Base-by-base conservation (phyloP, 2,888 invertebrate genomes). In the Shargacucullia verbasci region DNA sequence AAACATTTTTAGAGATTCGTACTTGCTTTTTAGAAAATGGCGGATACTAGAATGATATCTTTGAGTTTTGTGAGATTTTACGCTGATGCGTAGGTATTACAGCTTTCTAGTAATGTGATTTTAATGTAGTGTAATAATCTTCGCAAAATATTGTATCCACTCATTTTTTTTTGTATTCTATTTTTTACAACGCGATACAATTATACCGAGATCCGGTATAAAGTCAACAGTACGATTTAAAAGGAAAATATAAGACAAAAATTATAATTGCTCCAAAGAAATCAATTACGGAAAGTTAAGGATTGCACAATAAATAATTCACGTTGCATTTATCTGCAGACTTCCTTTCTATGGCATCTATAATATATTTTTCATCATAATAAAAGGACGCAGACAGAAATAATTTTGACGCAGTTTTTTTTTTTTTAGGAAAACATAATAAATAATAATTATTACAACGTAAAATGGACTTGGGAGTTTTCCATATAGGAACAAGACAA, bases 1-100 rank as follows among this genome's bases (percentile, higher is more conserved):
- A 57, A 57, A 29, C 29, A 29, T 9, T 29, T 20, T 49, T 50
- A 62, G 35, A 55, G 33, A n/a, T 20, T 27, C 37, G 44, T 59
- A 58, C 38, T 50, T 41, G 41, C 37, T 20, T 39, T 11, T 1
- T 13, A 46, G 5, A 52, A 64, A n/a, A 45, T 58, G 48, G 50
- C 52, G 45, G 40, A 52, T 46, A 9, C 43, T 29, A n/a, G 9
- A 7, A 48, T 13, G 11, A 27, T 29, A 13, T 20, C 20, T 3
- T 20, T 2, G 20, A 20, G 4, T 20, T 20, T 20, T 20, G 20
- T 2, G 4, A 20, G 20, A 20, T 20, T 20, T 20, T 20, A 20
- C 20, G 20, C 20, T 20, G 20, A 3, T 20, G 20, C 20, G 20
- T 20, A 20, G 20, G 2, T 20, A n/a, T 20, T 20, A 20, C 20